Evolutionary conservation across 2,888 invertebrate species (phyloP), one percentile per base, ranked within the genome.

Genomic region (Hydrotaea diabolus): DNA sequence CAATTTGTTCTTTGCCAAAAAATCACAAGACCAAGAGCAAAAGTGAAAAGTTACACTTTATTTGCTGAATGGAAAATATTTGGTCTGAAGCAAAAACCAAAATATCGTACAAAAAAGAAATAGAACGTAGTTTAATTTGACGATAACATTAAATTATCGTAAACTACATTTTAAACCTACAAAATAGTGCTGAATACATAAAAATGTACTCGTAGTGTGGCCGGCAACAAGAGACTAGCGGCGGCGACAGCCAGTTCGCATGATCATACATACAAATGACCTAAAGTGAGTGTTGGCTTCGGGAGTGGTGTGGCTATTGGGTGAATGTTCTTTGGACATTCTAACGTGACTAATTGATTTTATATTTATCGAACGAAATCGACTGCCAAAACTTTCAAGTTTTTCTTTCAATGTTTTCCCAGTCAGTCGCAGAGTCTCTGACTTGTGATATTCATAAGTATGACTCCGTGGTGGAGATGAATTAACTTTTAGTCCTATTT

Each of bases 131-230:
- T 59, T 26, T 26, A 59, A 59, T 59, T 59, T 26, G 26, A 26
- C 26, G 59, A 59, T 59, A 59, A 59, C 59, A 59, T 59, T 59
- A 59, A 59, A 59, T 59, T 59, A 59, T 13, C 23, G 59, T 21
- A 1, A 9, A 2, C 39, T 39, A 26, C 26, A 59, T 23, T 26
- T 59, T 1, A 2, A 59, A 26, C 59, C 23, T 59, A 26, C 26
- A 26, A 26, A 26, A 59, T 59, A 15, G 26, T 59, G 59, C 23
- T 59, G 26, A 59, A 23, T 59, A 11, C 26, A 59, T 59, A 15
- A 59, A 59, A 15, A 59, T 59, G 23, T 11, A 26, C n/a, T n/a
- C n/a, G n/a, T n/a, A n/a, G n/a, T n/a, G n/a, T n/a, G n/a, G n/a
- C n/a, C n/a, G n/a, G n/a, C n/a, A n/a, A n/a, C 59, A 23, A 26